Conservation (phyloP, 2,113 vertebrate genomes). For the Lasiurus cinereus region DNA sequence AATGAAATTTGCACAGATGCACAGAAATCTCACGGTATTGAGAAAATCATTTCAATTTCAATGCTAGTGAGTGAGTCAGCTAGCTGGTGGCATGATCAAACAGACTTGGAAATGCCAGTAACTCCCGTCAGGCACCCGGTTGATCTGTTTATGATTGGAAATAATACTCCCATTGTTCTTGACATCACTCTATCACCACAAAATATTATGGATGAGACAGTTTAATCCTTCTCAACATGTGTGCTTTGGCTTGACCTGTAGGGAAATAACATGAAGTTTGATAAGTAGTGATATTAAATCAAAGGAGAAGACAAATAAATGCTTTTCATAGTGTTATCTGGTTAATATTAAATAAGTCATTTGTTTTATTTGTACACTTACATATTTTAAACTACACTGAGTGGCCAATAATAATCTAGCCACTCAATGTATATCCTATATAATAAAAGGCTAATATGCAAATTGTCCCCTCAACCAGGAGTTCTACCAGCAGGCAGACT, state of each 20-base stretch:
- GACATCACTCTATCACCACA: background rate
- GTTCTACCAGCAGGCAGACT: too few relatives aligned
- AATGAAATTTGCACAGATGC: background rate
- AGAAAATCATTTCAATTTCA: background rate
- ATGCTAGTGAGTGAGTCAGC: background rate
- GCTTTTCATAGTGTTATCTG: background rate
- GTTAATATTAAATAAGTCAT: background rate
- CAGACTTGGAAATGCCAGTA: background rate
- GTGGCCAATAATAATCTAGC: too few relatives aligned
- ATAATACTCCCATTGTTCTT: background rate
- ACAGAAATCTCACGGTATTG: background rate
- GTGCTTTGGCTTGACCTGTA: background rate
- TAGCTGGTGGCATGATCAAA: background rate
- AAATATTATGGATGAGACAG: background rate
- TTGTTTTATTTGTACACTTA: background rate
- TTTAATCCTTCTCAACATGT: background rate
- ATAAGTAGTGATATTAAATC: constrained; percentile 10
- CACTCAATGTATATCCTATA: too few relatives aligned
- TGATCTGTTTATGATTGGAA: background rate
- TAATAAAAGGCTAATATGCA: too few relatives aligned
- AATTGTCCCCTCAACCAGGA: too few relatives aligned
- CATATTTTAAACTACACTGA: background rate
- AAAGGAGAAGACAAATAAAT: background rate
- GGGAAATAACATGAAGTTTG: constrained; percentile 19
- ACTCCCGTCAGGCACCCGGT: background rate